Evolutionary conservation across 2,888 invertebrate species (phyloP).

Genomic region (Liopterus haemorrhoidalis): DNA sequence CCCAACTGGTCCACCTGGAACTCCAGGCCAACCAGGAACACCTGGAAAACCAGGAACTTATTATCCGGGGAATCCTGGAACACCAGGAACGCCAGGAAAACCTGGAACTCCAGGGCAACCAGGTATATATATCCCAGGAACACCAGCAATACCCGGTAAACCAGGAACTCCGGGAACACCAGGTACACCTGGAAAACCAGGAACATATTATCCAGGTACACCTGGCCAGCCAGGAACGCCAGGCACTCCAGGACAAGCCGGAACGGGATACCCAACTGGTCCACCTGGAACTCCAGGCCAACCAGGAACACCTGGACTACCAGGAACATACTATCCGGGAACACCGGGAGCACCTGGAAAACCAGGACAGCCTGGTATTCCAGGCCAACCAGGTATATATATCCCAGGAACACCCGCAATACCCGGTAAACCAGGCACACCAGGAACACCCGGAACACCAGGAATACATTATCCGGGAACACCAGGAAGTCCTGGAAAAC

Average conservation of each 20-base stretch:
- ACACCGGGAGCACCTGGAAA: conserved; percentile 18
- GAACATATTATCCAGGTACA: conserved; percentile 16
- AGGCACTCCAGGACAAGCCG: conserved; percentile 36
- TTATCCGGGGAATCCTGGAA: background rate
- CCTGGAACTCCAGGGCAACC: conserved; percentile 31
- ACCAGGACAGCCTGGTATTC: conserved; percentile 20
- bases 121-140: conserved; percentile 25
- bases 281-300: conserved; percentile 35
- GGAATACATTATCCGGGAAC: conserved; percentile 26
- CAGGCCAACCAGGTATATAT: conserved; percentile 14
- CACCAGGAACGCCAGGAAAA: background rate
- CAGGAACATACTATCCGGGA: conserved; percentile 22
- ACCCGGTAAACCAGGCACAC: conserved; percentile 31
- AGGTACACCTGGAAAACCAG: conserved; percentile 17
- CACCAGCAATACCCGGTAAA: conserved; percentile 25
- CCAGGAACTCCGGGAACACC: conserved; percentile 26
- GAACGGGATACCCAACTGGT: conserved; percentile 37
- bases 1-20: conserved; percentile 36
- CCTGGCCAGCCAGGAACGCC: conserved; percentile 36
- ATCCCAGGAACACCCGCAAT: conserved; percentile 16
- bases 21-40: conserved; percentile 18
- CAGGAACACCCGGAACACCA: conserved; percentile 9
- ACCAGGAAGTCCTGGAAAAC: conserved; percentile 12
- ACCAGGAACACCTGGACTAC: conserved; percentile 18
- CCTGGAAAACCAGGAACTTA: conserved; percentile 10